These are phyloP conservation scores for Mamestra configurata DNA, from an alignment of 1,140 invertebrate genomes.

Conservation along the genomic window DNA sequence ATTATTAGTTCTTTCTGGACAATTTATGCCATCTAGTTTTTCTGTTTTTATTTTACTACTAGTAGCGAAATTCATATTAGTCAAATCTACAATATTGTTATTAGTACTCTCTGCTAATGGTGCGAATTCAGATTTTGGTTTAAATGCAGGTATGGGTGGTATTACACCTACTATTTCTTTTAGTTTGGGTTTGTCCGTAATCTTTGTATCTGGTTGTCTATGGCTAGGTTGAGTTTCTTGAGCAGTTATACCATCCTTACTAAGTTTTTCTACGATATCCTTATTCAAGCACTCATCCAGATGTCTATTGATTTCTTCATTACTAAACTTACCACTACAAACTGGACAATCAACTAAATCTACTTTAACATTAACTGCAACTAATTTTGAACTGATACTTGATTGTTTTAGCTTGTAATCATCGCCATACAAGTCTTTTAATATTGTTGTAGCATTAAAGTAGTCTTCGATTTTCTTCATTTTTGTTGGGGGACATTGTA, in stretches of 20 bases:
- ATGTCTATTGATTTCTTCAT: constrained; percentile 87
- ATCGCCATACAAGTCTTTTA: constrained; percentile 81
- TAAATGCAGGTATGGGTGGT: background rate
- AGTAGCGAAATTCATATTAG: no score
- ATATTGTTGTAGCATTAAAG: constrained; percentile 69
- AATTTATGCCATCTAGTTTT: no score
- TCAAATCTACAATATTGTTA: background rate
- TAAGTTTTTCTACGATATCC: constrained; percentile 77
- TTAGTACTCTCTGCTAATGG: background rate
- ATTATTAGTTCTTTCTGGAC: constrained; percentile 24
- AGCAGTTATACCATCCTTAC: constrained; percentile 60
- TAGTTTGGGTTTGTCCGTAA: background rate
- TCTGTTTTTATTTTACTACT: no score
- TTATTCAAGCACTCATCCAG: constrained; percentile 88
- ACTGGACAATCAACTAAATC: constrained; percentile 87
- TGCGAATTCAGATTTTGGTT: background rate
- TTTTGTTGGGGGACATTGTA: constrained; percentile 72
- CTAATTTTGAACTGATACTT: constrained; percentile 67
- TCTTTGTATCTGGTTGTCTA: background rate
- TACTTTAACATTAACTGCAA: constrained; percentile 61
- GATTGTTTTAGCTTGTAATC: constrained; percentile 71
- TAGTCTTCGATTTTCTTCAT: constrained; percentile 81
- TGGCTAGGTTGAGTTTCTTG: background rate
- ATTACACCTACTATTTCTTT: background rate
- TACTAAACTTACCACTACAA: constrained; percentile 82